Conservation (phyloP, 2,888 invertebrate genomes). For the Drosophila merina region DNA sequence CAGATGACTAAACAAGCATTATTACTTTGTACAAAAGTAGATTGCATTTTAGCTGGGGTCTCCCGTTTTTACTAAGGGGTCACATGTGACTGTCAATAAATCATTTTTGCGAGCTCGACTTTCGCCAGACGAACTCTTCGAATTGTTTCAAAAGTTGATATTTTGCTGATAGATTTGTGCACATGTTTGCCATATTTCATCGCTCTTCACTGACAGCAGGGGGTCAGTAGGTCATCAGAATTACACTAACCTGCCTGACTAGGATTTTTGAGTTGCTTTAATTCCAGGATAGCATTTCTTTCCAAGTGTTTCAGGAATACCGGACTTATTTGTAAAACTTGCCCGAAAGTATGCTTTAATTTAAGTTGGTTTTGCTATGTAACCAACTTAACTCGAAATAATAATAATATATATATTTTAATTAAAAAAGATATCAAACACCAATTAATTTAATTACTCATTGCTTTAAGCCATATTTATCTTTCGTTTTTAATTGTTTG, state of each 20-base stretch:
- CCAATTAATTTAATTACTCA: background rate
- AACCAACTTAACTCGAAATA: background rate
- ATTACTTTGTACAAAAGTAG: background rate
- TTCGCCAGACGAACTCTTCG: conserved; percentile 59
- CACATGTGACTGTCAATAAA: conserved; percentile 57
- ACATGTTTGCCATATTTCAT: conserved; percentile 74
- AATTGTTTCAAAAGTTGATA: conserved; percentile 41
- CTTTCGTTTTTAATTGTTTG: background rate
- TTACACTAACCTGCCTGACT: conserved; percentile 3
- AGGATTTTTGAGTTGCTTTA: background rate
- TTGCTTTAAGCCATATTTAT: background rate
- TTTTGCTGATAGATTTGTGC: conserved; percentile 65
- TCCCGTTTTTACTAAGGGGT: conserved; percentile 35
- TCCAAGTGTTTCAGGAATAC: background rate
- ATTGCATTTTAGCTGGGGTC: background rate
- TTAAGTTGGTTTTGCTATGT: background rate
- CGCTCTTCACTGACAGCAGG: conserved; percentile 53
- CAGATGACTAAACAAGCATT: background rate
- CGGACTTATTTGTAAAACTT: background rate
- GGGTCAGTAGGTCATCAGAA: conserved; percentile 45
- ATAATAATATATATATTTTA: background rate
- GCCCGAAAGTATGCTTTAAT: conserved; percentile 4
- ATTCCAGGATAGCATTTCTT: conserved; percentile 1
- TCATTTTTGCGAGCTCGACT: conserved; percentile 55
- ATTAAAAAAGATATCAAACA: background rate